Conservation (phyloP, 2,888 invertebrate genomes). For the Chalcosyrphus nemorum region DNA sequence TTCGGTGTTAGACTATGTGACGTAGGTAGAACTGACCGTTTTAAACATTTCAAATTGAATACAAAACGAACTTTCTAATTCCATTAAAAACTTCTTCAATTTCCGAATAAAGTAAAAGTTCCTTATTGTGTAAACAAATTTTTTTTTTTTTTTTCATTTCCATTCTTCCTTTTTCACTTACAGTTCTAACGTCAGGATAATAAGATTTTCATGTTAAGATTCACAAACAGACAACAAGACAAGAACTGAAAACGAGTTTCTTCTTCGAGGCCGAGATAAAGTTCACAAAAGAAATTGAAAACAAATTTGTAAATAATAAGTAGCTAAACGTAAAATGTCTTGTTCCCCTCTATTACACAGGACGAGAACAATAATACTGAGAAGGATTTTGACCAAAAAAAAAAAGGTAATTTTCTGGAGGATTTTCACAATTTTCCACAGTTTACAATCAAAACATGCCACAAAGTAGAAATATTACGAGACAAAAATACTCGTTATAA, state of each 20-base stretch:
- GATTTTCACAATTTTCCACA: conserved; percentile 19
- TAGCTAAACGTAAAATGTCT: conserved; percentile 49
- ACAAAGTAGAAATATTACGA: not conserved
- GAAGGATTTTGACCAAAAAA: conserved; percentile 1
- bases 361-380: not conserved
- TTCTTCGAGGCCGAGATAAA: conserved; percentile 53
- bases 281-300: conserved; percentile 63
- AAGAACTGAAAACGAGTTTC: conserved; percentile 40
- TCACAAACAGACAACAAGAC: conserved; percentile 57
- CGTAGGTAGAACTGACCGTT: conserved; percentile 28
- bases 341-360: not conserved
- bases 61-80: conserved; percentile 56
- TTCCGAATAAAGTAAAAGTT: conserved; percentile 66
- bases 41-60: conserved; percentile 56
- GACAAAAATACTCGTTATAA: not conserved
- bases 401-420: conserved; percentile 41
- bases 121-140: conserved; percentile 69
- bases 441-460: conserved; percentile 24
- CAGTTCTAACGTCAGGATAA: conserved; percentile 56
- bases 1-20: conserved; percentile 14
- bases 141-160: conserved; percentile 21
- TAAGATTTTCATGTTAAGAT: conserved; percentile 69
- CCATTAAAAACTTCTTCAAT: conserved; percentile 70
- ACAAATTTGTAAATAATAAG: conserved; percentile 69
- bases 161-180: conserved; percentile 41